phyloP scores from a whole-genome alignment of 2,888 invertebrate genomes.

The Drosophila neotestacea region DNA sequence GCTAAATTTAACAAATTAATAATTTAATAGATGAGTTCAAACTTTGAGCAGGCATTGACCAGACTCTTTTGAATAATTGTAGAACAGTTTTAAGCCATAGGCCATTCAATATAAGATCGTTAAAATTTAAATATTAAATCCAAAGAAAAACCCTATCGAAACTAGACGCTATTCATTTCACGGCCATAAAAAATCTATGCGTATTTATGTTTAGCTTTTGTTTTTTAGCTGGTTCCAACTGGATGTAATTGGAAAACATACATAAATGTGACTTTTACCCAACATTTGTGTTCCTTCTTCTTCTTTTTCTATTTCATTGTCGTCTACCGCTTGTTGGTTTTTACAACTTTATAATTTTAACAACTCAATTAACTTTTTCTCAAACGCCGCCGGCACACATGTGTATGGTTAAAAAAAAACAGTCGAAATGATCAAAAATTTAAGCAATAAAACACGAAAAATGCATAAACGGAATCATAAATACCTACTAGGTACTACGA shows the following conservation, averaged over 20 bases:
- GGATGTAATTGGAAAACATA: slow-evolving; percentile 55
- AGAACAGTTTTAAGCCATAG: slow-evolving; percentile 3
- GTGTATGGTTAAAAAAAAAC: slow-evolving; percentile 12
- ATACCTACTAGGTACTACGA: slow-evolving; percentile 60
- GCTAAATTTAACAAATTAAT: not conserved
- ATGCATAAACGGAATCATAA: slow-evolving; percentile 80
- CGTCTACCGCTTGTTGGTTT: slow-evolving; percentile 39
- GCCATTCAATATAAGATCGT: slow-evolving; percentile 38
- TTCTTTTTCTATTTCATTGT: slow-evolving; percentile 22
- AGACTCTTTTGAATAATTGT: not conserved
- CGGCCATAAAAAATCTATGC: slow-evolving; percentile 66
- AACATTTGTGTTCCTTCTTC: slow-evolving; percentile 17
- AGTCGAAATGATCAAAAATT: slow-evolving; percentile 51
- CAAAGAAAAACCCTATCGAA: slow-evolving; percentile 48
- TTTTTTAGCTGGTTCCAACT: slow-evolving; percentile 65
- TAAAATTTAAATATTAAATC: slow-evolving; percentile 55
- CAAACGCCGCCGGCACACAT: slow-evolving; percentile 62
- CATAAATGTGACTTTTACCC: slow-evolving; percentile 62
- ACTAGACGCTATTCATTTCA: slow-evolving; percentile 71
- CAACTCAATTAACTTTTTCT: slow-evolving; percentile 78
- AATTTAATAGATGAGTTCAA: not conserved
- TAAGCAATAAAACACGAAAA: slow-evolving; percentile 71
- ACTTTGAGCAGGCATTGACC: not conserved
- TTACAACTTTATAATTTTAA: slow-evolving; percentile 79
- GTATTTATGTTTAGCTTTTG: slow-evolving; percentile 64